Evolutionary conservation across 2,113 vertebrate genomes (phyloP).

Genomic region (Percopsis transmontana): DNA sequence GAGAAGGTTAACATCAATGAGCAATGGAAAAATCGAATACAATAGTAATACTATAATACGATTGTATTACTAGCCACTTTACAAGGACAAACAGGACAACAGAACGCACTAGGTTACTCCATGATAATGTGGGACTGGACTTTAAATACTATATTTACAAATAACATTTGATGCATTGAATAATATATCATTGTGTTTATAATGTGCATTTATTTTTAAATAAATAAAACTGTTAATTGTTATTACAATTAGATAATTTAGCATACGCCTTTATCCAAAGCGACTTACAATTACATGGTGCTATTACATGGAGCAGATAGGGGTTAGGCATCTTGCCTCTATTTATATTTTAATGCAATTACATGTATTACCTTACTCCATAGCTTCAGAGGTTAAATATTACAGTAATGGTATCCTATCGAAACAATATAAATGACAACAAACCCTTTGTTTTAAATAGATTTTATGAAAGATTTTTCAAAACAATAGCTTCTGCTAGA

Average conservation of each 20-base stretch:
- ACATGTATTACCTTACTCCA: too few relatives aligned
- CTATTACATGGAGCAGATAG: too few relatives aligned
- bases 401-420: slow-evolving; percentile 43
- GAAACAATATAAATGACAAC: slow-evolving; percentile 13
- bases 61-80: slow-evolving; percentile 28
- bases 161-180: slow-evolving; percentile 1
- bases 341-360: slow-evolving; percentile 38
- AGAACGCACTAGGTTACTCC: slow-evolving; percentile 1
- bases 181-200: slow-evolving; percentile 25
- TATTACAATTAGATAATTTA: slow-evolving; percentile 1
- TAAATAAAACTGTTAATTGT: slow-evolving; percentile 20
- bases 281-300: too few relatives aligned
- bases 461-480: too few relatives aligned
- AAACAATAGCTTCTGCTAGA: too few relatives aligned
- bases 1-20: slow-evolving; percentile 6
- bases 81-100: slow-evolving; percentile 4
- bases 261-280: too few relatives aligned
- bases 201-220: slow-evolving; percentile 18
- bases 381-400: not conserved
- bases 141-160: slow-evolving; percentile 25
- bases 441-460: slow-evolving; percentile 12
- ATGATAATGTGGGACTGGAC: not conserved
- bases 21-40: slow-evolving; percentile 3
- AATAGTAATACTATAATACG: too few relatives aligned
- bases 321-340: too few relatives aligned